Evolutionary conservation across 1,140 invertebrate genomes (phyloP).

Genomic region (Drosophila funebris): DNA sequence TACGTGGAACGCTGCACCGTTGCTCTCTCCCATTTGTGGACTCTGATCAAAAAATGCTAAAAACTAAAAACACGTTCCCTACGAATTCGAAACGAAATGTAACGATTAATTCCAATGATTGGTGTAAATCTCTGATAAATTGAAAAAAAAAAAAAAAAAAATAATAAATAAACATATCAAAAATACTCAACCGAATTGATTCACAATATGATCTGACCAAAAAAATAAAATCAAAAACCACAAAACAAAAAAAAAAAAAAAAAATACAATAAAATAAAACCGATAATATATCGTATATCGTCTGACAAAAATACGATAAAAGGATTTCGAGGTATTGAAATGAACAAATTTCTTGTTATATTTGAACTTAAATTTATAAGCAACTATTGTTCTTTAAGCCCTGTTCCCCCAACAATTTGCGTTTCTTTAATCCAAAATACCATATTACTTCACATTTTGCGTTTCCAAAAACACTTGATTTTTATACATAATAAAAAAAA

Average conservation of each 20-base stretch:
- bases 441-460: conserved; percentile 54
- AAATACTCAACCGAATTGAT: conserved; percentile 26
- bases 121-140: conserved; percentile 55
- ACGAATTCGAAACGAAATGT: conserved; percentile 47
- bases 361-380: conserved; percentile 80
- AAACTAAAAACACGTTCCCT: conserved; percentile 66
- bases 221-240: conserved; percentile 17
- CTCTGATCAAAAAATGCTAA: conserved; percentile 24
- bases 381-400: conserved; percentile 77
- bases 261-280: conserved; percentile 35
- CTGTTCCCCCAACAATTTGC: conserved; percentile 49
- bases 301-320: conserved; percentile 63
- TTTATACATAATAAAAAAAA: conserved; percentile 44
- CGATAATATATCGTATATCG: conserved; percentile 53
- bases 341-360: conserved; percentile 80
- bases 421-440: conserved; percentile 34
- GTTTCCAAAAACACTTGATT: conserved; percentile 48
- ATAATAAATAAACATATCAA: no score
- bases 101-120: conserved; percentile 67
- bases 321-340: conserved; percentile 84
- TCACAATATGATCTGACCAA: conserved; percentile 23
- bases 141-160: conserved; percentile 21
- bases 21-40: conserved; percentile 76
- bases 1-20: conserved; percentile 85
- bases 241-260: no score